Percentiles rank a stretch among this genome's conserved stretches.
These are phyloP conservation scores for Prunella fulvescens DNA, from an alignment of 2,113 vertebrate genomes.

Conservation along the genomic window DNA sequence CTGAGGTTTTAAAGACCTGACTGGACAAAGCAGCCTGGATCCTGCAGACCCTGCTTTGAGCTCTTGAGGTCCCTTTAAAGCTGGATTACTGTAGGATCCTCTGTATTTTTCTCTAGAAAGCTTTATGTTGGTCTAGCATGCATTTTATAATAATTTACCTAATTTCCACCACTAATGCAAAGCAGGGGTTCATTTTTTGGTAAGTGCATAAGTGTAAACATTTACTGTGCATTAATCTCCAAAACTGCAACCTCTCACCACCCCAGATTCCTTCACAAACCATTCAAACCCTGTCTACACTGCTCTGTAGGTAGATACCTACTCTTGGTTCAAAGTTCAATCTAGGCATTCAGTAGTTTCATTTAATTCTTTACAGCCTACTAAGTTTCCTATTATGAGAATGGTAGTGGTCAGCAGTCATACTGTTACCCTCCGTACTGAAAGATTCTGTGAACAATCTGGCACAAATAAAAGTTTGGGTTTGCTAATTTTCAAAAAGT, in stretches of 20 bases:
- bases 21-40: background rate
- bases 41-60: background rate
- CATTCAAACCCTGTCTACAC: background rate
- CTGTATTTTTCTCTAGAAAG: background rate
- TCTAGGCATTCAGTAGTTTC: background rate
- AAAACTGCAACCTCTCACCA: accelerated
- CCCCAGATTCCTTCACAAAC: background rate
- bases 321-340: background rate
- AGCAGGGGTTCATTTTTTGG: background rate
- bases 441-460: background rate
- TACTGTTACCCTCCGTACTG: background rate
- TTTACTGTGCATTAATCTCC: background rate
- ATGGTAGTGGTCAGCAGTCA: background rate
- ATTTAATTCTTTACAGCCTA: background rate
- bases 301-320: background rate
- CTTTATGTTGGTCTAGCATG: background rate
- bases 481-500: background rate
- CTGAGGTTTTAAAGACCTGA: background rate
- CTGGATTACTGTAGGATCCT: no score
- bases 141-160: background rate
- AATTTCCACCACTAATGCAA: background rate
- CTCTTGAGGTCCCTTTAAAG: background rate
- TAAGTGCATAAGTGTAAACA: background rate
- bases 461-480: background rate
- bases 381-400: background rate